Evolutionary conservation across 2,113 vertebrate species (phyloP).

Genomic region (Varanus komodoensis): DNA sequence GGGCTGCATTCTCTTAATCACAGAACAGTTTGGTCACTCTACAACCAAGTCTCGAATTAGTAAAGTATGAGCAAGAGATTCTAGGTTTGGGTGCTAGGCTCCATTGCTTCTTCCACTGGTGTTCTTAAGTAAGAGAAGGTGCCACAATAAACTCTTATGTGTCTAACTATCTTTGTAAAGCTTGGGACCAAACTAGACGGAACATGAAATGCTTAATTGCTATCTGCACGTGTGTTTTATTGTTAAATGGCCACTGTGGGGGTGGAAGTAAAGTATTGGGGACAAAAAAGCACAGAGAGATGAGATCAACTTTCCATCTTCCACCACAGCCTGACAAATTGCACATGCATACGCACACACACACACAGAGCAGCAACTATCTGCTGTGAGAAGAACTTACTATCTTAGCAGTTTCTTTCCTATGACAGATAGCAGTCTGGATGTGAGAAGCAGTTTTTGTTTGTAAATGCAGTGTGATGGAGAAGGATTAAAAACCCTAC

Average conservation of each 20-base stretch:
- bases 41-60: not conserved
- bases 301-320: too few species aligned
- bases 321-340: too few species aligned
- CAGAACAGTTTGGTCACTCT: not conserved
- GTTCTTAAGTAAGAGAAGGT: not conserved
- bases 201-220: too few species aligned
- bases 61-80: constrained; percentile 7
- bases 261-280: too few species aligned
- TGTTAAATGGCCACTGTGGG: too few species aligned
- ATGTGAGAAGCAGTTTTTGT: not conserved
- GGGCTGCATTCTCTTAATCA: constrained; percentile 5
- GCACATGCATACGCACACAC: not conserved
- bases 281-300: too few species aligned
- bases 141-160: not conserved
- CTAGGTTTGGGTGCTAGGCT: not conserved
- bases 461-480: not conserved
- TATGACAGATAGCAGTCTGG: not conserved
- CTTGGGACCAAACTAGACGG: too few species aligned
- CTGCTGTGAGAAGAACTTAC: not conserved
- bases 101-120: not conserved
- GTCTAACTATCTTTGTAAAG: too few species aligned
- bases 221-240: too few species aligned
- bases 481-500: not conserved
- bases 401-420: not conserved
- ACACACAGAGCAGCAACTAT: not conserved